These are phyloP conservation scores for Pogoniulus pusillus DNA, from an alignment of 2,797 vertebrate genomes.

Conservation along the genomic window DNA sequence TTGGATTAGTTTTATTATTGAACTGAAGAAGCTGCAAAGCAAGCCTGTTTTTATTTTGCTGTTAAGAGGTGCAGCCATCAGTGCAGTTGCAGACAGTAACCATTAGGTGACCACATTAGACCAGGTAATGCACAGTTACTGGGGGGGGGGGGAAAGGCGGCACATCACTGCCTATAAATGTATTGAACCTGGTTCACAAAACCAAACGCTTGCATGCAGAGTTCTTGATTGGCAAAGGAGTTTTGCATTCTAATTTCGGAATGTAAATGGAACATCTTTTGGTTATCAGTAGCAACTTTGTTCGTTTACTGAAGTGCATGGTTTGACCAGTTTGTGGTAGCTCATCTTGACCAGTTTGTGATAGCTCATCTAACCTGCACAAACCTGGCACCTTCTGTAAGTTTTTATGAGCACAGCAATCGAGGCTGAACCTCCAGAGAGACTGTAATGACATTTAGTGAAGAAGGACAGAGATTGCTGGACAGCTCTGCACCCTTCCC, in stretches of 20 bases:
- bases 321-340: accelerated
- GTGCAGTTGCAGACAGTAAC: conserved; percentile 59
- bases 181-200: background rate
- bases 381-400: background rate
- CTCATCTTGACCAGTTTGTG: background rate
- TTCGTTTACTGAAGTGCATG: background rate
- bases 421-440: background rate
- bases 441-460: conserved; percentile 49
- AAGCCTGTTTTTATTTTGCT: background rate
- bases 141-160: background rate
- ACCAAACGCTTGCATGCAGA: background rate
- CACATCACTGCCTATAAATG: background rate
- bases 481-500: conserved; percentile 16
- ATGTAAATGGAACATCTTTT: background rate
- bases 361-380: background rate
- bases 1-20: background rate
- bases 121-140: conserved; percentile 60
- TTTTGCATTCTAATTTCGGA: background rate
- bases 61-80: background rate
- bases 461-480: conserved; percentile 19
- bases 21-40: background rate
- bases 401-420: background rate
- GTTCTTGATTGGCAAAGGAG: background rate
- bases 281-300: accelerated
- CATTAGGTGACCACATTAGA: conserved; percentile 82